These are phyloP conservation scores for Equus przewalskii DNA, from an alignment of 2,113 vertebrate genomes.

Conservation along the genomic window DNA sequence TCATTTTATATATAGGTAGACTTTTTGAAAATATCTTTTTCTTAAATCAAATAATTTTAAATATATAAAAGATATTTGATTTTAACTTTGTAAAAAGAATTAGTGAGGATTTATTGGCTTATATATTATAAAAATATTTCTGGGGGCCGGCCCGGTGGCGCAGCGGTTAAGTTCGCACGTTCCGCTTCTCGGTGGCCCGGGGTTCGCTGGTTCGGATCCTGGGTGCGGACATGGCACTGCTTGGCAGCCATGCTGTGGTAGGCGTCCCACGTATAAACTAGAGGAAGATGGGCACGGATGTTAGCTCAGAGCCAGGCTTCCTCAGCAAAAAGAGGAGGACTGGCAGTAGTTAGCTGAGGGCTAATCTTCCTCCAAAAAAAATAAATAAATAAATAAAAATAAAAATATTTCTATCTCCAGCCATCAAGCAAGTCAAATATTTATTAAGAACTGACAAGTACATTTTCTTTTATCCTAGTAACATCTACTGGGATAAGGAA, in stretches of 20 bases:
- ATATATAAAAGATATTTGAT: background rate
- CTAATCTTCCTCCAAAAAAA: too few species aligned
- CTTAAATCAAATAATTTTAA: constrained; percentile 44
- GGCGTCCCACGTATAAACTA: too few species aligned
- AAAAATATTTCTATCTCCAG: background rate
- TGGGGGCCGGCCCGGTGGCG: background rate
- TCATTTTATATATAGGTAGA: constrained; percentile 36
- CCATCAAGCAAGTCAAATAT: constrained; percentile 13
- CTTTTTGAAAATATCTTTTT: constrained; percentile 42
- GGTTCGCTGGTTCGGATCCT: too few species aligned
- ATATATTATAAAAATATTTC: background rate
- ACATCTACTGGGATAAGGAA: constrained; percentile 7
- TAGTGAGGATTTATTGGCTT: constrained; percentile 49
- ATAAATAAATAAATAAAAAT: background rate
- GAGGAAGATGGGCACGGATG: too few species aligned
- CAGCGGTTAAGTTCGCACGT: too few species aligned
- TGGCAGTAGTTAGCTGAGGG: too few species aligned
- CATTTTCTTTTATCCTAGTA: constrained; percentile 6
- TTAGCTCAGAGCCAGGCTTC: too few species aligned
- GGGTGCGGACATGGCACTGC: too few species aligned
- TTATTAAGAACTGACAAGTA: background rate
- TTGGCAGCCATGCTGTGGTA: too few species aligned
- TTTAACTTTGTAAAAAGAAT: constrained; percentile 42
- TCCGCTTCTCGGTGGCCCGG: too few species aligned
- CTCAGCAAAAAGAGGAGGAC: too few species aligned